Percentiles rank a stretch among this genome's conserved stretches.
Evolutionary conservation across 2,113 vertebrate species (phyloP).

Genomic region (Callocephalon fimbriatum): DNA sequence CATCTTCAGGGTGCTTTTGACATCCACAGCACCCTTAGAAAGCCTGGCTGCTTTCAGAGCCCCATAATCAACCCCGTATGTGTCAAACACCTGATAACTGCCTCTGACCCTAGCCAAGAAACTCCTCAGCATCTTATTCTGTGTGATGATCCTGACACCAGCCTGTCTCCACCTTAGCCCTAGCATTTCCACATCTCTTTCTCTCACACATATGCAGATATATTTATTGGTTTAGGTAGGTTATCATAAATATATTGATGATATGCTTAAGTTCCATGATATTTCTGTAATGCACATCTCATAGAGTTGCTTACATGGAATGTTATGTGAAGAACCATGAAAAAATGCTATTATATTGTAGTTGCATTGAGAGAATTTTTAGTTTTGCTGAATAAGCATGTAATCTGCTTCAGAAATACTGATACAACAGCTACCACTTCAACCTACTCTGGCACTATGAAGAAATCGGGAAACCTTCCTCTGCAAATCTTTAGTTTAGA

Average conservation of each 20-base stretch:
- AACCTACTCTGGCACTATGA: background rate
- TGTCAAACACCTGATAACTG: background rate
- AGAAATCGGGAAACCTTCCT: background rate
- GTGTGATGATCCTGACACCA: background rate
- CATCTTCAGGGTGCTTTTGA: background rate
- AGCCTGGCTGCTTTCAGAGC: background rate
- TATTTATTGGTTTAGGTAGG: rapidly evolving
- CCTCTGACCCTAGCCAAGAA: background rate
- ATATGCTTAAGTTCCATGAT: background rate
- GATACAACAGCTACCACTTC: background rate
- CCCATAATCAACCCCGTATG: rapidly evolving
- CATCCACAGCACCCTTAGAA: background rate
- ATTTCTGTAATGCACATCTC: background rate
- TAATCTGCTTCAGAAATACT: background rate
- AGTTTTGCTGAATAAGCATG: background rate
- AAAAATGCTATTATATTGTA: background rate
- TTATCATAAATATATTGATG: background rate
- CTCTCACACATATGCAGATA: background rate
- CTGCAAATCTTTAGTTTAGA: background rate
- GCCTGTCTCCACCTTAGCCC: background rate
- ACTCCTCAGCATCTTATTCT: background rate
- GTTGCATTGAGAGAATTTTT: background rate
- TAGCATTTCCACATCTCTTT: background rate
- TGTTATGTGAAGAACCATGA: background rate
- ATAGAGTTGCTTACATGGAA: background rate